Evolutionary conservation across 2,797 vertebrate species (phyloP).

Genomic region (Liparis tanakae): DNA sequence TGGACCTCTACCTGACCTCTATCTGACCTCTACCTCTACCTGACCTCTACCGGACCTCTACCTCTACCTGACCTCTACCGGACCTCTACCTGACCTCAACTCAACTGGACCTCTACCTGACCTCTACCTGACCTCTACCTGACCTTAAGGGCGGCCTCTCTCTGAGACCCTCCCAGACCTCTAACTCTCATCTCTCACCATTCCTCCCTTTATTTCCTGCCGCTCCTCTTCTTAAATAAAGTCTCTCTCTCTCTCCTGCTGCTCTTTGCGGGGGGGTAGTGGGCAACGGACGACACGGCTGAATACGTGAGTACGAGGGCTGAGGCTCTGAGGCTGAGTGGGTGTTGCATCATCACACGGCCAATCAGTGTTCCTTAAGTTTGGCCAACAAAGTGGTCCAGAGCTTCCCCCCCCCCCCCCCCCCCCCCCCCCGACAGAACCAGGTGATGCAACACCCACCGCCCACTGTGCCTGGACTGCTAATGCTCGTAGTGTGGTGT

Average conservation of each 20-base stretch:
- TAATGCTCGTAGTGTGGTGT: slow-evolving; percentile 59
- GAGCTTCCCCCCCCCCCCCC: slow-evolving; percentile 39
- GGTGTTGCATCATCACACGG: slow-evolving; percentile 79
- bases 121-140: too few relatives aligned
- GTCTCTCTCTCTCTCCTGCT: slow-evolving; percentile 68
- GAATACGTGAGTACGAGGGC: slow-evolving; percentile 94
- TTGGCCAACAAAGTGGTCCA: slow-evolving; percentile 48
- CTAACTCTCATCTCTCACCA: slow-evolving; percentile 70
- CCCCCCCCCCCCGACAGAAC: slow-evolving; percentile 48
- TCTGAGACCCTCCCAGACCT: slow-evolving; percentile 59
- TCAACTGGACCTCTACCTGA: too few relatives aligned
- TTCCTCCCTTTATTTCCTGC: slow-evolving; percentile 77
- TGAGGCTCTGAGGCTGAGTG: slow-evolving; percentile 57
- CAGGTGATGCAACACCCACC: slow-evolving; percentile 81
- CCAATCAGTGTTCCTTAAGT: slow-evolving; percentile 42
- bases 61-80: too few relatives aligned
- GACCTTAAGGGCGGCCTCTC: slow-evolving; percentile 62
- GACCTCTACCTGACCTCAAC: too few relatives aligned
- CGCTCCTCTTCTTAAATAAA: slow-evolving; percentile 63
- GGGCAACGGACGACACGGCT: slow-evolving; percentile 98
- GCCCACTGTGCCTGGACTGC: slow-evolving; percentile 69
- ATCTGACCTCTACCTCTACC: too few relatives aligned
- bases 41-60: too few relatives aligned
- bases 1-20: too few relatives aligned
- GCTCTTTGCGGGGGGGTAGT: slow-evolving; percentile 86